A percentile compares a stretch with the other conserved stretches of the same genome.
Evolutionary conservation across 2,113 vertebrate species (phyloP).

Genomic region (Collichthys lucidus): DNA sequence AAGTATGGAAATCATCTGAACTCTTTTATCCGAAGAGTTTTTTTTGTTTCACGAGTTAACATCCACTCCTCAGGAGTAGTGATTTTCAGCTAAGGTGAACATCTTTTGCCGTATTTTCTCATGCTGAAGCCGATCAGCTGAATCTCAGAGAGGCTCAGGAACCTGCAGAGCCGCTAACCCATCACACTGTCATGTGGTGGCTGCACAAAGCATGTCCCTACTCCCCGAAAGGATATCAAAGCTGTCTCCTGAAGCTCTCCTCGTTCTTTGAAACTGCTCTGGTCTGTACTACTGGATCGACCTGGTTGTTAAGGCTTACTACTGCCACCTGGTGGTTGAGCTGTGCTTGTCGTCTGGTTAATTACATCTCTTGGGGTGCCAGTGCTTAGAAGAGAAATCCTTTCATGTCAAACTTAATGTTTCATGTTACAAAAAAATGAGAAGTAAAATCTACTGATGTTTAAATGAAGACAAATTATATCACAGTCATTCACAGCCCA

Average conservation of each 20-base stretch:
- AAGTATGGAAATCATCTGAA: not conserved
- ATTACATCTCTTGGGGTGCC: conserved; percentile 76
- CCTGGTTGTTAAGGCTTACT: conserved; percentile 46
- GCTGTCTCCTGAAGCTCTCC: conserved; percentile 47
- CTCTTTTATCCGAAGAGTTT: not conserved
- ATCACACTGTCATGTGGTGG: conserved; percentile 56
- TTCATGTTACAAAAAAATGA: conserved; percentile 71
- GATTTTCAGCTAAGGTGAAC: conserved; percentile 52
- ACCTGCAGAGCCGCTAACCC: conserved; percentile 31
- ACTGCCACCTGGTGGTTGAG: conserved; percentile 80
- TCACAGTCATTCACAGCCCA: conserved; percentile 51
- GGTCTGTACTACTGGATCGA: not conserved
- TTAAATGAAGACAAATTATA: conserved; percentile 73
- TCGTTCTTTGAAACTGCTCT: conserved; percentile 27
- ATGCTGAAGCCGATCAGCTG: conserved; percentile 43
- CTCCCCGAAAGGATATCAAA: conserved; percentile 65
- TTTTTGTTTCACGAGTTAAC: not conserved
- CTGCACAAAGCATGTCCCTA: conserved; percentile 56
- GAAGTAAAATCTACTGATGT: conserved; percentile 67
- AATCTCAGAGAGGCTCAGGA: conserved; percentile 33
- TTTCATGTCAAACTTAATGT: conserved; percentile 77
- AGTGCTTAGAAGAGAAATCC: conserved; percentile 49
- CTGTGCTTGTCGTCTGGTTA: conserved; percentile 35
- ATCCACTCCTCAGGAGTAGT: conserved; percentile 29
- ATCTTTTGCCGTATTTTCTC: conserved; percentile 17